Percentiles rank a stretch among this genome's conserved stretches.
Conservation (phyloP, 2,797 vertebrate species). For the Pangasius djambal region DNA sequence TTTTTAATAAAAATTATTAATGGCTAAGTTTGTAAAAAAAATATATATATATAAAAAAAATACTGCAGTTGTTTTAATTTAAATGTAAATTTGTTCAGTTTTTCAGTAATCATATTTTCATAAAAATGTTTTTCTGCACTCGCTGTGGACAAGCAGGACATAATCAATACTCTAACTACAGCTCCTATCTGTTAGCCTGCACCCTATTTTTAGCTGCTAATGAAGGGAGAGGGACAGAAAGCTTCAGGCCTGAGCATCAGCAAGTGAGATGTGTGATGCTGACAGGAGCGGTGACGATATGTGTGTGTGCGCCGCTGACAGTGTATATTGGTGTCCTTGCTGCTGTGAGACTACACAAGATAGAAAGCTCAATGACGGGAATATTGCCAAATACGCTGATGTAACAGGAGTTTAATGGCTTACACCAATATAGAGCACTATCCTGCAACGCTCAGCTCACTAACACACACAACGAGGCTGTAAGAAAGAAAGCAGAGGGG, state of each 20-base stretch:
- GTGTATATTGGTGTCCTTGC: background rate
- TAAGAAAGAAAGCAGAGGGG: background rate
- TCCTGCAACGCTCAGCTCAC: background rate
- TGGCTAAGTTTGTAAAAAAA: background rate
- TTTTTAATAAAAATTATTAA: background rate
- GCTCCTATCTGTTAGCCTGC: slow-evolving; percentile 46
- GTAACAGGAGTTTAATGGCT: slow-evolving; percentile 14
- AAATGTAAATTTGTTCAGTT: background rate
- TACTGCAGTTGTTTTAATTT: background rate
- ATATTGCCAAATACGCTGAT: slow-evolving; percentile 20
- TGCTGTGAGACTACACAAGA: background rate
- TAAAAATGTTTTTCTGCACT: background rate
- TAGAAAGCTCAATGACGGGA: background rate
- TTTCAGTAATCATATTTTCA: background rate
- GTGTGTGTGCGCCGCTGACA: background rate
- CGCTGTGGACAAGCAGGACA: background rate
- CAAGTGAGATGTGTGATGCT: slow-evolving; percentile 21
- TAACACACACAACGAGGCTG: too few species aligned
- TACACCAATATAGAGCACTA: background rate
- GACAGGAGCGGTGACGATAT: slow-evolving; percentile 8
- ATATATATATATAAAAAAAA: background rate
- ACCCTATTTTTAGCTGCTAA: slow-evolving; percentile 73
- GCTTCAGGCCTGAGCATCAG: slow-evolving; percentile 33
- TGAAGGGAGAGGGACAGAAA: slow-evolving; percentile 27
- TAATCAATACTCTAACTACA: background rate